Base-by-base conservation (phyloP, 2,797 vertebrate species). In the Neosalanx taihuensis region DNA sequence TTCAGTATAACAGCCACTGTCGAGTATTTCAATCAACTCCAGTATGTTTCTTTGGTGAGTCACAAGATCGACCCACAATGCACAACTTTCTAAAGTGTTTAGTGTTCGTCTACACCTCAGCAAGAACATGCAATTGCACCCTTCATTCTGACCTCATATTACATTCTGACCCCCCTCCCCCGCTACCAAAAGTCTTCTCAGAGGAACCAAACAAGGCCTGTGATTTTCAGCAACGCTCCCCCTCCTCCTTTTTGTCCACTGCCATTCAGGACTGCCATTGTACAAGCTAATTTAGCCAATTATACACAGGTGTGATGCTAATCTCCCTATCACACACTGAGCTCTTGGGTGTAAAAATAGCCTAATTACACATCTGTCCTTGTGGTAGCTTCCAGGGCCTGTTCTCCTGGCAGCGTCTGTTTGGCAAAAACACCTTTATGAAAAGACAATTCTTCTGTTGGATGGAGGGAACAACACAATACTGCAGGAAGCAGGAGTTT, bases 261-360 rank as follows among this genome's bases (percentile, higher is more conserved):
- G 85, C 89, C 87, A 89, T 87, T 92, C 88, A 85, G 88, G 83
- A 84, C 87, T 87, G 85, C 87, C 74, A 87, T 90, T 93, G 88
- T 91, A 91, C 88, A 87, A 91, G 87, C 91, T 92, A 91, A 93
- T 92, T 93, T 88, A 90, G 89, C 89, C 91, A 92, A 93, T 94
- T 94, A 93, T 89, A 86, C 89, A 89, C 93, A 94, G 93, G 93
- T 94, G 93, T 89, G 91, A 93, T 91, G 90, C 91, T 94, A 94
- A 94, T 94, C 92, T 90, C 86, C 89, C 89, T 71, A 88, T 89
- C 84, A 85, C 87, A 89, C 87, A 90, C 82, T 83, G 74, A 82
- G 86, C 86, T 90, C 87, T 88, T 85, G 84, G 89, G 90, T 89
- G 90, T 91, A 94, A 92, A 93, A 94, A 93, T 91, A 93, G 90